Evolutionary conservation across 2,797 vertebrate genomes (phyloP).

Genomic region (Coranthus polyacanthus): DNA sequence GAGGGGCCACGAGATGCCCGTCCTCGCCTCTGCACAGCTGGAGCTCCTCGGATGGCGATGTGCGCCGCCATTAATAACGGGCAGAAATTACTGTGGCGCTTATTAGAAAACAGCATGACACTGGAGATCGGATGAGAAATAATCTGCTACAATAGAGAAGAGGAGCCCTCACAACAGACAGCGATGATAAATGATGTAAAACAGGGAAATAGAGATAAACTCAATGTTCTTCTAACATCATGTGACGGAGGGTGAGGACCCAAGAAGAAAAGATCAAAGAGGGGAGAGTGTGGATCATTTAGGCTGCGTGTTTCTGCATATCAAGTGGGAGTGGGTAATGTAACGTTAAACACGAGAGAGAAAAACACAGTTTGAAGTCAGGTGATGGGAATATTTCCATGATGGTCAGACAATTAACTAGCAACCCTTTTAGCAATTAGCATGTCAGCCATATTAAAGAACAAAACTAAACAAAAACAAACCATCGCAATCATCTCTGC

Average conservation of each 20-base stretch:
- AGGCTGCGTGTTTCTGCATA: slow-evolving; percentile 1
- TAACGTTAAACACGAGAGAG: slow-evolving; percentile 19
- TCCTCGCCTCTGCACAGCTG: slow-evolving; percentile 67
- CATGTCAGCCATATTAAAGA: slow-evolving; percentile 54
- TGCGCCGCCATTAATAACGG: slow-evolving; percentile 70
- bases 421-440: slow-evolving; percentile 63
- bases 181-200: slow-evolving; percentile 62
- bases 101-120: slow-evolving; percentile 76
- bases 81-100: slow-evolving; percentile 67
- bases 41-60: slow-evolving; percentile 36
- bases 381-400: slow-evolving; percentile 23
- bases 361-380: slow-evolving; percentile 12
- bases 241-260: slow-evolving; percentile 36
- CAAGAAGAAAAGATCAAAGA: slow-evolving; percentile 66
- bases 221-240: slow-evolving; percentile 25
- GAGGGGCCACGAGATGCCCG: slow-evolving; percentile 42
- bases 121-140: slow-evolving; percentile 73
- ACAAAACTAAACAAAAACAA: slow-evolving; percentile 75
- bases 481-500: slow-evolving; percentile 73
- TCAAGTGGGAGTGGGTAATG: slow-evolving; percentile 15
- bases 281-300: too few relatives aligned
- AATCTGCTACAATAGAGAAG: slow-evolving; percentile 56
- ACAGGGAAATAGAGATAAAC: slow-evolving; percentile 47
- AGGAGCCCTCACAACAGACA: slow-evolving; percentile 38
- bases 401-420: slow-evolving; percentile 41